phyloP scores from a whole-genome alignment of 2,888 invertebrate species.

The Caenorhabditis virilis region DNA sequence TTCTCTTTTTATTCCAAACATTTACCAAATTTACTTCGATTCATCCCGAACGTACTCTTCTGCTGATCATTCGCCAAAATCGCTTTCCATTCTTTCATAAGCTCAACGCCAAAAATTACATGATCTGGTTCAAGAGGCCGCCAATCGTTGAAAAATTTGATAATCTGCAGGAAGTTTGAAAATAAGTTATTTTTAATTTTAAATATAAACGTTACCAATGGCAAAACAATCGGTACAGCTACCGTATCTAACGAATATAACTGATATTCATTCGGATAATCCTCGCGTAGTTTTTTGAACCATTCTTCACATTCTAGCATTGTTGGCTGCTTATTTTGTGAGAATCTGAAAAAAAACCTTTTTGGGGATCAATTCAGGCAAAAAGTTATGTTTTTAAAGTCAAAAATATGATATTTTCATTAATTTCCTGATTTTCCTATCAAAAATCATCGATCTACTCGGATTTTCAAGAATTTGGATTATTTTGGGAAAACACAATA shows the following conservation, averaged over 20 bases:
- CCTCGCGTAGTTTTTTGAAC: constrained; percentile 74
- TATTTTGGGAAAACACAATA: no score
- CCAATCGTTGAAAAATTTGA: constrained; percentile 80
- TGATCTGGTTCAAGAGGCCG: constrained; percentile 82
- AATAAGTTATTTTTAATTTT: neutral
- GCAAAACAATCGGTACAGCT: constrained; percentile 83
- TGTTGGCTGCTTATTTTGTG: constrained; percentile 62
- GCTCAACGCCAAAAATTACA: constrained; percentile 69
- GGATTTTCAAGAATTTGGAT: no score
- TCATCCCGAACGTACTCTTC: constrained; percentile 27
- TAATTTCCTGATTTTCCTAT: no score
- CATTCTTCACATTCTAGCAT: constrained; percentile 74
- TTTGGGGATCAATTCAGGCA: no score
- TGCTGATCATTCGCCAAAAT: constrained; percentile 25
- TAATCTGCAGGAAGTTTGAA: constrained; percentile 73
- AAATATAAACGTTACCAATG: constrained; percentile 72
- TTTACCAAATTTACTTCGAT: constrained; percentile 14
- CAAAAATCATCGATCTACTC: no score
- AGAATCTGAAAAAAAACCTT: constrained; percentile 26
- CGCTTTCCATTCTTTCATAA: constrained; percentile 66
- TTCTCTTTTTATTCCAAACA: neutral
- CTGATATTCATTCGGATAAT: constrained; percentile 77
- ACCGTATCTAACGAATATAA: constrained; percentile 83
- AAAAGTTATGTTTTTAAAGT: constrained; percentile 19
- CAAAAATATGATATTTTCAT: constrained; percentile 5